Conservation (phyloP, 64 coral and sea anemone genomes). For the Hydrozoanthus tunicans region DNA sequence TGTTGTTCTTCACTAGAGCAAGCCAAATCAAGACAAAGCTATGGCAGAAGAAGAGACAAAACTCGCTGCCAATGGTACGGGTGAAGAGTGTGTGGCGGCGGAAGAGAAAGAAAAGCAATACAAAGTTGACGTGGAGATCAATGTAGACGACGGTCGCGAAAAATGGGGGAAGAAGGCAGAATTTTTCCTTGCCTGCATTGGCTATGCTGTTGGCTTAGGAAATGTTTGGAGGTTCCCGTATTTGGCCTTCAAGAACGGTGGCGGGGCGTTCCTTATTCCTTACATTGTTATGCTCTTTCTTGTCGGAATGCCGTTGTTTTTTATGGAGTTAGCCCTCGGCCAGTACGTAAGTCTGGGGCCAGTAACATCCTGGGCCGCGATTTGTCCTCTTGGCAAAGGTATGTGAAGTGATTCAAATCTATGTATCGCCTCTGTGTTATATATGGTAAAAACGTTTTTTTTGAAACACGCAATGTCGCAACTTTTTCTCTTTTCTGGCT, state of each 20-base stretch:
- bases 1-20: conserved; percentile 20
- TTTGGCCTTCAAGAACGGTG: conserved; percentile 92
- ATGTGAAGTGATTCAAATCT: neutral
- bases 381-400: conserved; percentile 96
- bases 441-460: neutral
- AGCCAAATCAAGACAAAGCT: neutral
- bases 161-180: conserved; percentile 94
- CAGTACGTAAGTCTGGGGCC: conserved; percentile 91
- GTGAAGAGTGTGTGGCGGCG: neutral
- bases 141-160: conserved; percentile 76
- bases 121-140: conserved; percentile 75
- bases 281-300: conserved; percentile 94
- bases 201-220: conserved; percentile 95
- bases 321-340: conserved; percentile 95
- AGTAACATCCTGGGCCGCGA: conserved; percentile 97
- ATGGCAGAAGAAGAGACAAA: conserved; percentile 81
- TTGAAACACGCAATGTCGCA: neutral
- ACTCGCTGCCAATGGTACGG: conserved; percentile 64
- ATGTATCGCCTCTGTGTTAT: neutral
- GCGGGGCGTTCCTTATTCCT: conserved; percentile 92
- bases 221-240: conserved; percentile 99
- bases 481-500: neutral
- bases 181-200: conserved; percentile 94
- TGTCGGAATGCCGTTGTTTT: conserved; percentile 98
- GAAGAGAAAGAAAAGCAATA: conserved; percentile 39